A percentile compares a stretch with the other conserved stretches of the same genome.
Evolutionary conservation across 1,140 invertebrate species (phyloP).

Genomic region (Pseudomyrmex cubaensis): DNA sequence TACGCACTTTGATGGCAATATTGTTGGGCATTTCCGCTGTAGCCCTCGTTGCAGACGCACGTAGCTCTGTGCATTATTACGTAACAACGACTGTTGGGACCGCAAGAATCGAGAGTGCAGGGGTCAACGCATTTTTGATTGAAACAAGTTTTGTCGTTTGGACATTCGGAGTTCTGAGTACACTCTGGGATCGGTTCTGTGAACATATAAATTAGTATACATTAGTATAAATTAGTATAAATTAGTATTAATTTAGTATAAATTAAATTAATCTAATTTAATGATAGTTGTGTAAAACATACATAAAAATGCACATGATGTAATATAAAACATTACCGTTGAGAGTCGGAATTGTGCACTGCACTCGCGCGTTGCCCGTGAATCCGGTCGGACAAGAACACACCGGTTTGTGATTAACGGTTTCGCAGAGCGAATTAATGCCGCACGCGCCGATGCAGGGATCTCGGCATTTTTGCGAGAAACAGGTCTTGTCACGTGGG

Average conservation of each 20-base stretch:
- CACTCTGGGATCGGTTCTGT: constrained; percentile 91
- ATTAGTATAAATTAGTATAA: constrained; percentile 8
- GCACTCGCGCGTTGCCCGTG: constrained; percentile 91
- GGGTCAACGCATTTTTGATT: constrained; percentile 92
- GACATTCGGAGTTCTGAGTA: constrained; percentile 91
- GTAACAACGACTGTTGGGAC: constrained; percentile 92
- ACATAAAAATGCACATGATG: background rate
- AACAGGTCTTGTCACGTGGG: constrained; percentile 92
- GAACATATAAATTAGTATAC: constrained; percentile 46
- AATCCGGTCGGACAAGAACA: constrained; percentile 93
- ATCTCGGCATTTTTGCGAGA: constrained; percentile 92
- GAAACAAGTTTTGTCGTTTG: constrained; percentile 93
- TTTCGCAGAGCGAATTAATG: constrained; percentile 93
- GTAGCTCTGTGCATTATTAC: constrained; percentile 93
- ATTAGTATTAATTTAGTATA: background rate
- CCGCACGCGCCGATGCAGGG: constrained; percentile 93
- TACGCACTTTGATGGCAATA: constrained; percentile 90
- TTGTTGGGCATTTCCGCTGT: constrained; percentile 93
- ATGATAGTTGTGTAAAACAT: background rate
- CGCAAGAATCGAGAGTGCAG: constrained; percentile 91
- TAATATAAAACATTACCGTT: constrained; percentile 71
- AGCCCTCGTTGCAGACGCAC: constrained; percentile 93
- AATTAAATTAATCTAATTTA: background rate
- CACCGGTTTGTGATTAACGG: constrained; percentile 92
- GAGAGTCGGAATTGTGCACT: constrained; percentile 86